These are phyloP conservation scores for Gortyna flavago DNA, from an alignment of 2,888 invertebrate species.

Conservation along the genomic window DNA sequence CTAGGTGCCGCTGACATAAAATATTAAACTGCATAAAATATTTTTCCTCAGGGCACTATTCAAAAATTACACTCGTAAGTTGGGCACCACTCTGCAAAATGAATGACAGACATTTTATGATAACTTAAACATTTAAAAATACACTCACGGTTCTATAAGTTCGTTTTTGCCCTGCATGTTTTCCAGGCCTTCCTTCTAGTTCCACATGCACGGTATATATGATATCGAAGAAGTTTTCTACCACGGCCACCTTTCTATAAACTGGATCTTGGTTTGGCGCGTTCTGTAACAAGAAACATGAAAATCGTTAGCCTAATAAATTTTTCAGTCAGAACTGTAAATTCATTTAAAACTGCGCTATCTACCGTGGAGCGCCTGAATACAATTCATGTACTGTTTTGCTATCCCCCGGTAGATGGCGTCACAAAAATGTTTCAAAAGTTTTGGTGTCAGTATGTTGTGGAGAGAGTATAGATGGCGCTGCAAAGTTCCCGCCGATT, in stretches of 20 bases:
- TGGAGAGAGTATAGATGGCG: constrained; percentile 55
- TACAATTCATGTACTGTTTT: constrained; percentile 12
- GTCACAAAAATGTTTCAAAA: neutral
- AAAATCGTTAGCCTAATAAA: constrained; percentile 13
- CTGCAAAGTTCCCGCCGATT: constrained; percentile 18
- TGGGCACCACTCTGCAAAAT: neutral
- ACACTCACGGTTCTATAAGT: constrained; percentile 97
- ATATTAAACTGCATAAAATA: neutral
- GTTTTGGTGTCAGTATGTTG: neutral
- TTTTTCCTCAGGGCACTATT: neutral
- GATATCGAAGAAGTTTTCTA: constrained; percentile 99
- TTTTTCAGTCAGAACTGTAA: neutral
- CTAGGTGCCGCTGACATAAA: constrained; percentile 62
- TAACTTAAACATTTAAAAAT: neutral
- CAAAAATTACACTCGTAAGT: neutral
- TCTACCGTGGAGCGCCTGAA: constrained; percentile 51
- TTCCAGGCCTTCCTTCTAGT: constrained; percentile 96
- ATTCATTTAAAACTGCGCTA: constrained; percentile 59
- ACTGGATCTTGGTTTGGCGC: constrained; percentile 92
- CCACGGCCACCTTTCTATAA: constrained; percentile 97
- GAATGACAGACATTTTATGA: neutral
- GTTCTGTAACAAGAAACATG: constrained; percentile 91
- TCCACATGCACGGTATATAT: constrained; percentile 99
- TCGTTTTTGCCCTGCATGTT: constrained; percentile 99
- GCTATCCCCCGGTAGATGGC: constrained; percentile 69